Conservation (phyloP, 2,888 invertebrate species). For the Drosophila rellima region DNA sequence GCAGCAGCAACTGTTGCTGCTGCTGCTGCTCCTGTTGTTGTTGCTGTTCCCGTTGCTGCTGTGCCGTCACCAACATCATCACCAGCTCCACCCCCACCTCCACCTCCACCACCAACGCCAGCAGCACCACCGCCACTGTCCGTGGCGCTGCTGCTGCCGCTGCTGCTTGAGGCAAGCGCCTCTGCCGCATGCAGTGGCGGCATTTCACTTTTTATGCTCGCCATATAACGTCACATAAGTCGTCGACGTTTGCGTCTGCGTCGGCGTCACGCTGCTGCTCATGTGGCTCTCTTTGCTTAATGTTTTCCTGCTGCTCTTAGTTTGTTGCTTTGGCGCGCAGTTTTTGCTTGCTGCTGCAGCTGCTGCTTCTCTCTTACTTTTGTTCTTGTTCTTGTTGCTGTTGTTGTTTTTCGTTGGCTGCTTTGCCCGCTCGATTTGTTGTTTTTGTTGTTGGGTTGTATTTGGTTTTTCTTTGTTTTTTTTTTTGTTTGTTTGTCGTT, state of each 20-base stretch:
- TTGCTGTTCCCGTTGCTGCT: slow-evolving; percentile 22
- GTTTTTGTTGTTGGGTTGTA: slow-evolving; percentile 10
- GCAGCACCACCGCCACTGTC: slow-evolving; percentile 44
- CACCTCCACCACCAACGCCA: not conserved
- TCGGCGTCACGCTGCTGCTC: slow-evolving; percentile 57
- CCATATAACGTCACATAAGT: slow-evolving; percentile 80
- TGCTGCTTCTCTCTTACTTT: not conserved
- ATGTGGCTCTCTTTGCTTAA: slow-evolving; percentile 51
- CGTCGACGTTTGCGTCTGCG: slow-evolving; percentile 48
- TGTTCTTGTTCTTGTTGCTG: slow-evolving; percentile 11
- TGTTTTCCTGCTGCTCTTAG: slow-evolving; percentile 21
- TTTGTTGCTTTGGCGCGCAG: slow-evolving; percentile 9
- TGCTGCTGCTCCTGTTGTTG: slow-evolving; percentile 56
- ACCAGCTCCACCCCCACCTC: too few relatives aligned
- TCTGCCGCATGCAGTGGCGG: slow-evolving; percentile 84
- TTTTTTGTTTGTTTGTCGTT: slow-evolving; percentile 42
- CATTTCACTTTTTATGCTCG: slow-evolving; percentile 83
- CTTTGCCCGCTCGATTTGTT: slow-evolving; percentile 37
- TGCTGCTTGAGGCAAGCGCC: slow-evolving; percentile 63
- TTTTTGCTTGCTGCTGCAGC: slow-evolving; percentile 4
- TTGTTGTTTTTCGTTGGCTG: slow-evolving; percentile 43
- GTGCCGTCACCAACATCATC: slow-evolving; percentile 53
- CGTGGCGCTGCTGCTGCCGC: slow-evolving; percentile 49
- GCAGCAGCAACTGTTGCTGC: slow-evolving; percentile 18
- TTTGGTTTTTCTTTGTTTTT: slow-evolving; percentile 33